A percentile compares a stretch with the other conserved stretches of the same genome.
Evolutionary conservation across 92 coral and sea anemone genomes (phyloP).

Genomic region (Parazoanthus atlanticus): DNA sequence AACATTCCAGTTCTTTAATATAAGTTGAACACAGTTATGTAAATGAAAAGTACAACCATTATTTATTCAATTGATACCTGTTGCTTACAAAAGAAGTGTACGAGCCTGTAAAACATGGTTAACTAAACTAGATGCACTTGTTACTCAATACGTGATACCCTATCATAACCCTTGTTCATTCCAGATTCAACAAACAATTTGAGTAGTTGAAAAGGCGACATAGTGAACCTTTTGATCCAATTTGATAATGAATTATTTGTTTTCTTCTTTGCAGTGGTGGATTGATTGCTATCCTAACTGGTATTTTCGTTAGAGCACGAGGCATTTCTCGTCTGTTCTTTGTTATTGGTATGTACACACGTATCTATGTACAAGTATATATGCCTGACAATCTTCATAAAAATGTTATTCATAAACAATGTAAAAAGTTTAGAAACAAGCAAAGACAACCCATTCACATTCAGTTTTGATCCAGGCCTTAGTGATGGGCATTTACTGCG

Average conservation of each 20-base stretch:
- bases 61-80: background rate
- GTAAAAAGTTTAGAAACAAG: too few species aligned
- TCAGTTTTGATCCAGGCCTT: too few species aligned
- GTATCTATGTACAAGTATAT: background rate
- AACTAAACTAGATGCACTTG: background rate
- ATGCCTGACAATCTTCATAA: too few species aligned
- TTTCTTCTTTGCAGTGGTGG: constrained; percentile 57
- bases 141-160: background rate
- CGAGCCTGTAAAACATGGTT: background rate
- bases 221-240: background rate
- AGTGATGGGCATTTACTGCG: too few species aligned
- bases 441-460: too few species aligned
- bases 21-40: background rate
- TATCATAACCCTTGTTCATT: background rate
- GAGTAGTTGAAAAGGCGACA: background rate
- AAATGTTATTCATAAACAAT: too few species aligned
- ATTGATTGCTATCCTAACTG: constrained; percentile 70
- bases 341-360: constrained; percentile 58
- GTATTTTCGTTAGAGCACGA: constrained; percentile 67
- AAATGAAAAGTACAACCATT: too few species aligned
- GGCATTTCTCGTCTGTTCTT: constrained; percentile 64
- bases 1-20: too few species aligned
- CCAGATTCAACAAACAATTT: background rate
- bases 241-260: background rate
- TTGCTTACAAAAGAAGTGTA: background rate